Evolutionary conservation across 2,113 vertebrate genomes (phyloP), one percentile per base, ranked within the genome.

Genomic region (Cyprinodon brontotheroides): DNA sequence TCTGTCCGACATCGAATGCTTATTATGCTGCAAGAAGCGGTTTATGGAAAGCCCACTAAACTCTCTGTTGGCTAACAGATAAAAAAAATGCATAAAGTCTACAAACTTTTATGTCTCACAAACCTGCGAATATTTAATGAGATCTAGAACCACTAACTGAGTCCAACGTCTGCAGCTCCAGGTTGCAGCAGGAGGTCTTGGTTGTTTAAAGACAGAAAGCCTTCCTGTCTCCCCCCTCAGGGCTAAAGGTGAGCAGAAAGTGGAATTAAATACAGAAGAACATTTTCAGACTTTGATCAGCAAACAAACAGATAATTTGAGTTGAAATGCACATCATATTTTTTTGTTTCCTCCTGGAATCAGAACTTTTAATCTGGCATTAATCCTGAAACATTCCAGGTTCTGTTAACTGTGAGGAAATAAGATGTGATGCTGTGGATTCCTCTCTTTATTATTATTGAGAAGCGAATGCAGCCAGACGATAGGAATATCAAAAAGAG

Each of bases 401-500:
- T 29, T 29, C 29, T 29, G 50, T 3, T 2, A 2, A 9, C n/a
- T 53, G 50, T 6, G 20, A 14, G 17, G 8, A 6, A 41, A 8
- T 20, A 57, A n/a, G 5, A 9, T 57, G 50, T 57, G 1, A 57
- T 14, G 2, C 10, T 57, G n/a, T 8, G n/a, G 17, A 57, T 57
- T 57, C 20, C 29, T 29, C 29, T 1, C 29, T 29, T 29, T 29
- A 57, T 57, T 57, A 57, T 14, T 53, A 53, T 20, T 57, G 20
- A 3, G 50, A n/a, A 57, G 17, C 50, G 5, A 20, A 7, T 9
- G 9, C 50, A 20, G 17, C 50, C 72, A 72, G 65, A 72, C 71
- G n/a, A 68, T 57, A 41, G 65, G 47, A 73, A 59, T 37, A 57
- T 45, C 41, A 20, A 75, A 75, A 68, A 40, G 63, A 65, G 37